phyloP scores from a whole-genome alignment of 1,140 invertebrate genomes.

The Drosophila kohkoa region DNA sequence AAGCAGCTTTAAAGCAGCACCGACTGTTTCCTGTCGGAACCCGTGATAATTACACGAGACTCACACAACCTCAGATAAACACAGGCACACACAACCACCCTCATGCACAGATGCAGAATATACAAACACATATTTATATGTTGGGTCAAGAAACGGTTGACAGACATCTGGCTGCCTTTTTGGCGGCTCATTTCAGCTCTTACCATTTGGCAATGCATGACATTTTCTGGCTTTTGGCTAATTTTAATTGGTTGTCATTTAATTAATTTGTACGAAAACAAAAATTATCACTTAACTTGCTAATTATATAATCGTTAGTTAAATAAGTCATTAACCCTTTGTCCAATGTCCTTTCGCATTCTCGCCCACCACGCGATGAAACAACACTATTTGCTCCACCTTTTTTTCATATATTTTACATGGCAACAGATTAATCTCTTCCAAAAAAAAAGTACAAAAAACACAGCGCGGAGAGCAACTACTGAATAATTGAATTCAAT shows the following conservation, averaged over 20 bases:
- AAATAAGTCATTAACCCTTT: slow-evolving; percentile 22
- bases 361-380: background rate
- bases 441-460: slow-evolving; percentile 5
- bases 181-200: slow-evolving; percentile 59
- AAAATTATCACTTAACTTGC: slow-evolving; percentile 31
- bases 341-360: background rate
- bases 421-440: slow-evolving; percentile 21
- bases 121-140: slow-evolving; percentile 1
- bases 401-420: slow-evolving; percentile 12
- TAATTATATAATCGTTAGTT: slow-evolving; percentile 35
- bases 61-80: background rate
- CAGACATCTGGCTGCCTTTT: slow-evolving; percentile 18
- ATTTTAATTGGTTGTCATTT: slow-evolving; percentile 34
- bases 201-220: slow-evolving; percentile 32
- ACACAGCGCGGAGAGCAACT: slow-evolving; percentile 25
- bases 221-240: slow-evolving; percentile 20
- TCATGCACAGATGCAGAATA: background rate
- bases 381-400: background rate
- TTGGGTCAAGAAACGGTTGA: slow-evolving; percentile 14
- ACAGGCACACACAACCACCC: background rate
- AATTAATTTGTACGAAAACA: slow-evolving; percentile 41
- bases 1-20: slow-evolving; percentile 63
- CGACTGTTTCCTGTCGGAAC: slow-evolving; percentile 42
- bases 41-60: slow-evolving; percentile 36
- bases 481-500: slow-evolving; percentile 77